Evolutionary conservation across 2,888 invertebrate genomes (phyloP).

Genomic region (Dendrolimus pini): DNA sequence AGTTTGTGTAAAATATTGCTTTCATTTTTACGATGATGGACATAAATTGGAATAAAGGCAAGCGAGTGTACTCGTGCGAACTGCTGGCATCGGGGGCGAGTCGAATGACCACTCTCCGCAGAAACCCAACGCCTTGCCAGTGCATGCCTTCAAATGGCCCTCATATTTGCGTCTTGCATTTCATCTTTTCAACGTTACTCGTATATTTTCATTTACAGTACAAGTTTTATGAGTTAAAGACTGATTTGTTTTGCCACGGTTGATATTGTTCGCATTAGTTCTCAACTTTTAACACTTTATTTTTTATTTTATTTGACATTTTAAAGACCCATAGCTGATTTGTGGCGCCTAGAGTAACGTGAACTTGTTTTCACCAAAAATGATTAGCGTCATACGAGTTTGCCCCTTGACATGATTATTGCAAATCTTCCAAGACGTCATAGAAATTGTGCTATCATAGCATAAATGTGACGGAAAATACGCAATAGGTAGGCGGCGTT

Average conservation of each 20-base stretch:
- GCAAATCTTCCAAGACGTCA: conserved; percentile 22
- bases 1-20: neutral
- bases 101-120: conserved; percentile 36
- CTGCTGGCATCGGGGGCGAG: conserved; percentile 23
- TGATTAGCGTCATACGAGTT: conserved; percentile 19
- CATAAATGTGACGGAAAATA: neutral
- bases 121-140: conserved; percentile 37
- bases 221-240: conserved; percentile 35
- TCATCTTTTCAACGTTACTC: conserved; percentile 30
- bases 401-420: conserved; percentile 21
- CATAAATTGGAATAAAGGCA: conserved; percentile 3
- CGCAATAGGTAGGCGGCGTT: no score
- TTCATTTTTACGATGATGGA: conserved; percentile 4
- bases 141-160: conserved; percentile 37
- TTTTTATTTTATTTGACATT: conserved; percentile 13
- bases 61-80: neutral
- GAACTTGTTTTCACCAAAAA: conserved; percentile 9
- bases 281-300: conserved; percentile 12
- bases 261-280: conserved; percentile 22
- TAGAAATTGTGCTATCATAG: neutral
- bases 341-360: conserved; percentile 2
- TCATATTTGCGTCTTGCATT: conserved; percentile 42
- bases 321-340: conserved; percentile 12
- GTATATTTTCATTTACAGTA: conserved; percentile 35
- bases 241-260: conserved; percentile 27